Percentiles rank a stretch among this genome's conserved stretches.
These are phyloP conservation scores for Solenodon paradoxus DNA, from an alignment of 2,113 vertebrate species.

Conservation along the genomic window DNA sequence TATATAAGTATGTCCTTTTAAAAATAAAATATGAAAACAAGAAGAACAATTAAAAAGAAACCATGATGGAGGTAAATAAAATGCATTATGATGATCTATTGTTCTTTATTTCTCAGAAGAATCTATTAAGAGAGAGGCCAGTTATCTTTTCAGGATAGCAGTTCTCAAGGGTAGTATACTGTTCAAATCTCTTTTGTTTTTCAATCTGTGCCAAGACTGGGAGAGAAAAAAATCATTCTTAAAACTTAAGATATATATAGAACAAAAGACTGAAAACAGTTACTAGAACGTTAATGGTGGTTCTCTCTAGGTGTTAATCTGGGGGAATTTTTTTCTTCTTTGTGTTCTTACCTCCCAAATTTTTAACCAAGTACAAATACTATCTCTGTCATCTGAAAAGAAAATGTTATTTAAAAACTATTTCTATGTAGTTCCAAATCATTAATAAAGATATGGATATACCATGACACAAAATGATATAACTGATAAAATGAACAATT, in stretches of 20 bases:
- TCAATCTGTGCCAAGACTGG: slow-evolving; percentile 88
- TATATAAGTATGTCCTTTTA: slow-evolving; percentile 81
- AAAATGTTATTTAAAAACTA: slow-evolving; percentile 66
- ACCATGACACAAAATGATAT: not conserved
- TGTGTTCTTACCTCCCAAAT: not conserved
- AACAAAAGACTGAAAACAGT: slow-evolving; percentile 25
- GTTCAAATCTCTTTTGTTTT: slow-evolving; percentile 88
- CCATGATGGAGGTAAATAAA: slow-evolving; percentile 65
- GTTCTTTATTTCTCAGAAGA: slow-evolving; percentile 77
- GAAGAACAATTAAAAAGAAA: slow-evolving; percentile 71
- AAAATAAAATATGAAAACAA: slow-evolving; percentile 80
- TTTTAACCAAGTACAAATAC: not conserved
- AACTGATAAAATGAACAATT: slow-evolving; percentile 28
- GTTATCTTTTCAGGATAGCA: slow-evolving; percentile 82
- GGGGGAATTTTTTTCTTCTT: not conserved
- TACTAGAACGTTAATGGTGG: not conserved
- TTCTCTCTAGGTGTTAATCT: not conserved
- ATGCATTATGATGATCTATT: slow-evolving; percentile 68
- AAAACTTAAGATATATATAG: slow-evolving; percentile 26
- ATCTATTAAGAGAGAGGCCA: slow-evolving; percentile 62
- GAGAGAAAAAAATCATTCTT: slow-evolving; percentile 70
- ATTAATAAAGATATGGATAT: slow-evolving; percentile 33
- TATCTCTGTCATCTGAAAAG: slow-evolving; percentile 40
- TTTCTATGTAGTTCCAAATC: not conserved
- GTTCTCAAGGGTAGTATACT: slow-evolving; percentile 87